A percentile compares a stretch with the other conserved stretches of the same genome.
Evolutionary conservation across 2,797 vertebrate genomes (phyloP).

Genomic region (Cyprinodon diabolis): DNA sequence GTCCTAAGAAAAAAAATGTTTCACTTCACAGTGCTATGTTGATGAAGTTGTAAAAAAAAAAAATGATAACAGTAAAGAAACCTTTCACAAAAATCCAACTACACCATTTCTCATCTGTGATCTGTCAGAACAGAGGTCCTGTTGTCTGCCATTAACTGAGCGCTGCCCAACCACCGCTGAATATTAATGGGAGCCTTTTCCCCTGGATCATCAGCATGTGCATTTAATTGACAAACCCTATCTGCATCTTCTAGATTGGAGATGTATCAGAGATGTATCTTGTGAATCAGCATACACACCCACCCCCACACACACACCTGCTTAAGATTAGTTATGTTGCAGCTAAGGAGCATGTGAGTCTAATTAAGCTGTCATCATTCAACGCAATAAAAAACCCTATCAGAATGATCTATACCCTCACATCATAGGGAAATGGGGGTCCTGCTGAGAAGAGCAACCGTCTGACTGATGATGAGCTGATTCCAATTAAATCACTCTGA

Average conservation of each 20-base stretch:
- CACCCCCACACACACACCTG: conserved; percentile 52
- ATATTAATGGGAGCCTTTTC: conserved; percentile 82
- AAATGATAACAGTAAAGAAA: background rate
- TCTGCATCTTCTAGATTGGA: conserved; percentile 68
- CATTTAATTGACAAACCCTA: conserved; percentile 75
- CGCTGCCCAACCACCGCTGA: conserved; percentile 77
- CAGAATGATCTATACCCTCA: conserved; percentile 31
- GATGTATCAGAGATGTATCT: conserved; percentile 39
- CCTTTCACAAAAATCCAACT: conserved; percentile 45
- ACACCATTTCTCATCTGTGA: conserved; percentile 75
- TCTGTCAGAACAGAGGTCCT: conserved; percentile 84
- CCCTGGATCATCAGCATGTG: conserved; percentile 70
- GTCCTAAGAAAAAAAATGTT: background rate
- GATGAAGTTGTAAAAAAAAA: background rate
- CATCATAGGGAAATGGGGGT: conserved; percentile 38
- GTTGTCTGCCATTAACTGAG: conserved; percentile 84
- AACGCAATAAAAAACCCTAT: conserved; percentile 28
- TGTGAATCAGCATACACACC: conserved; percentile 61
- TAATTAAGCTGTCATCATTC: conserved; percentile 53
- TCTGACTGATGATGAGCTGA: conserved; percentile 57
- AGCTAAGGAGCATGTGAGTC: conserved; percentile 41
- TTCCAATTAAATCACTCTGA: conserved; percentile 63
- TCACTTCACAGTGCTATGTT: background rate
- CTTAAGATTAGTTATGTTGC: conserved; percentile 54
- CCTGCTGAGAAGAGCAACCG: conserved; percentile 43